Percentiles rank a stretch among this genome's conserved stretches.
phyloP scores from a whole-genome alignment of 2,888 invertebrate species.

The Lasioglossum morio region DNA sequence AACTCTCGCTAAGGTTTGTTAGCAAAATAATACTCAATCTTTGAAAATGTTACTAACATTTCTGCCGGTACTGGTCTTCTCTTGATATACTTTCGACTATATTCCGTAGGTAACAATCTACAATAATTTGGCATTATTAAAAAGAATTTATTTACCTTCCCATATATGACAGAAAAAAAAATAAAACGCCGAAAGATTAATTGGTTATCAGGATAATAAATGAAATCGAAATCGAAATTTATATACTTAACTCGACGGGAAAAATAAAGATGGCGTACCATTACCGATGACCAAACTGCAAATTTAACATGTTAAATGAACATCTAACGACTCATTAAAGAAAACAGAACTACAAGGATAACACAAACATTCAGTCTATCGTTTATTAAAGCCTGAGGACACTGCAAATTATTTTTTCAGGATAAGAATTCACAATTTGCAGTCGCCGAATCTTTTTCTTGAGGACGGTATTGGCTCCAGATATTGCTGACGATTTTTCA shows the following conservation, averaged over 20 bases:
- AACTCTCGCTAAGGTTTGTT: background rate
- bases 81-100: slow-evolving; percentile 65
- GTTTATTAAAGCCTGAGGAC: background rate
- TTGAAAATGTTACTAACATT: slow-evolving; percentile 62
- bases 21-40: background rate
- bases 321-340: background rate
- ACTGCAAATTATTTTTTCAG: background rate
- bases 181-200: background rate
- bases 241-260: background rate
- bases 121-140: slow-evolving; percentile 41
- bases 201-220: slow-evolving; percentile 25
- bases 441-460: slow-evolving; percentile 87
- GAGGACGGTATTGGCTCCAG: slow-evolving; percentile 87
- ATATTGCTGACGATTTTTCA: slow-evolving; percentile 88
- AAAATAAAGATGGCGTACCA: background rate
- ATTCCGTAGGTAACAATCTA: slow-evolving; percentile 71
- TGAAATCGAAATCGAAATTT: background rate
- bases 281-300: background rate
- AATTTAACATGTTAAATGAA: background rate
- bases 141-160: background rate
- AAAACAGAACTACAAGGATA: background rate
- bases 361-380: background rate
- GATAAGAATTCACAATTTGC: slow-evolving; percentile 48
- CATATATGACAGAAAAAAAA: background rate
- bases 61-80: slow-evolving; percentile 57